Conservation (phyloP, 2,113 vertebrate genomes). For the Oreotrochilus melanogaster region DNA sequence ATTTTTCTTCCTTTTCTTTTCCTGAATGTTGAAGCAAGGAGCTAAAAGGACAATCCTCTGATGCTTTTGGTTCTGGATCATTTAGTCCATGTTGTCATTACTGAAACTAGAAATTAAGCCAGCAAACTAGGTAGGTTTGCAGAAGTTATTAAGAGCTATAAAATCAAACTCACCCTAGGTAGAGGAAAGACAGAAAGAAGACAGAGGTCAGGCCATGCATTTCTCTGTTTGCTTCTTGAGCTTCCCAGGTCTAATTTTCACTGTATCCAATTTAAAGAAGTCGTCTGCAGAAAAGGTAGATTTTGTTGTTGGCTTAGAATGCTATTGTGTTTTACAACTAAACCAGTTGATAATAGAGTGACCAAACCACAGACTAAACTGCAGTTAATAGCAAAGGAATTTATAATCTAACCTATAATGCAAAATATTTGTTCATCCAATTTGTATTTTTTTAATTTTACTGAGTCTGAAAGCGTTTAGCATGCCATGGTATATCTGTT, state of each 20-base stretch:
- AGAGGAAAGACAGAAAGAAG: neutral
- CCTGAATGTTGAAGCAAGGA: neutral
- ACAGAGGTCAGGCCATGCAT: accelerated
- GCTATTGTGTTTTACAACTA: neutral
- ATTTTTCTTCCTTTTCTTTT: neutral
- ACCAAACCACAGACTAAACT: neutral
- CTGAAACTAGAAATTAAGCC: neutral
- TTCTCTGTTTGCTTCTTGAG: neutral
- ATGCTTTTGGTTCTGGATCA: neutral
- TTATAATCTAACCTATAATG: neutral
- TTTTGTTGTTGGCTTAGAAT: neutral
- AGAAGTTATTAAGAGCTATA: neutral
- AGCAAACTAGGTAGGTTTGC: neutral
- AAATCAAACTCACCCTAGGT: neutral
- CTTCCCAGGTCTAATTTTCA: neutral
- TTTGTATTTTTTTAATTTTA: neutral
- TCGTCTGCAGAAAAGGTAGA: neutral
- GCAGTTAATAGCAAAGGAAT: neutral
- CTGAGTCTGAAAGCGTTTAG: neutral
- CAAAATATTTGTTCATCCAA: neutral
- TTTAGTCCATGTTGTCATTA: neutral
- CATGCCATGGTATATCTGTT: neutral
- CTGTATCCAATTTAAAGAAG: neutral
- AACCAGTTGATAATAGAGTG: neutral
- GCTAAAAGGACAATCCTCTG: neutral